Conservation (phyloP, 2,797 vertebrate species). For the Macrochelys suwanniensis region DNA sequence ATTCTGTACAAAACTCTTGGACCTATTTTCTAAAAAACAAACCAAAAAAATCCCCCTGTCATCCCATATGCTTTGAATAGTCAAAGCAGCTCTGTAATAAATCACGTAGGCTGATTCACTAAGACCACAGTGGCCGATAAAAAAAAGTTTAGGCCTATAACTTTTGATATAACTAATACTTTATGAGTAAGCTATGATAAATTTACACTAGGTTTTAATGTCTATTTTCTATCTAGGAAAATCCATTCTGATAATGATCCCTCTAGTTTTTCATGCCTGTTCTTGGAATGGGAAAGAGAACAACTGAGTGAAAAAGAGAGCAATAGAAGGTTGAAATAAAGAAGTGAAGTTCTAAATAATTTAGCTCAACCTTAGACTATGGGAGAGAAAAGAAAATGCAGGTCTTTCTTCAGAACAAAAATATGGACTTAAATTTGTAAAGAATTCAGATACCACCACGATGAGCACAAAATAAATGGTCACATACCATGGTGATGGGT, state of each 20-base stretch:
- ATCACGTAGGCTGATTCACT: neutral
- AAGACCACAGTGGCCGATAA: neutral
- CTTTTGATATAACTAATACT: neutral
- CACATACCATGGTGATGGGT: neutral
- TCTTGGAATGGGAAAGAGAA: neutral
- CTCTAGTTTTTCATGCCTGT: neutral
- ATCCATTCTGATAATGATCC: neutral
- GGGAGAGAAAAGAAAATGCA: neutral
- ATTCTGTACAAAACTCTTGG: neutral
- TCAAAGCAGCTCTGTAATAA: neutral
- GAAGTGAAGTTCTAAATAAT: neutral
- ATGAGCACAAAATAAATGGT: neutral
- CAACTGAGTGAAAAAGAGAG: neutral
- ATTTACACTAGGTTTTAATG: neutral
- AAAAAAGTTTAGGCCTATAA: neutral
- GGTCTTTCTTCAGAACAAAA: neutral
- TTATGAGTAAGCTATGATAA: neutral
- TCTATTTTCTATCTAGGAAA: neutral
- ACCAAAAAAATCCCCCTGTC: neutral
- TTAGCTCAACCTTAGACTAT: neutral
- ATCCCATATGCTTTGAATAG: too few species aligned
- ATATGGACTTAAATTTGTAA: neutral
- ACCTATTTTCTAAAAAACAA: neutral
- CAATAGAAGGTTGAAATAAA: neutral
- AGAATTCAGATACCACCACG: too few species aligned